Evolutionary conservation across 2,888 invertebrate genomes (phyloP), one percentile per base, ranked within the genome.

Genomic region (Netelia fuscicornis): DNA sequence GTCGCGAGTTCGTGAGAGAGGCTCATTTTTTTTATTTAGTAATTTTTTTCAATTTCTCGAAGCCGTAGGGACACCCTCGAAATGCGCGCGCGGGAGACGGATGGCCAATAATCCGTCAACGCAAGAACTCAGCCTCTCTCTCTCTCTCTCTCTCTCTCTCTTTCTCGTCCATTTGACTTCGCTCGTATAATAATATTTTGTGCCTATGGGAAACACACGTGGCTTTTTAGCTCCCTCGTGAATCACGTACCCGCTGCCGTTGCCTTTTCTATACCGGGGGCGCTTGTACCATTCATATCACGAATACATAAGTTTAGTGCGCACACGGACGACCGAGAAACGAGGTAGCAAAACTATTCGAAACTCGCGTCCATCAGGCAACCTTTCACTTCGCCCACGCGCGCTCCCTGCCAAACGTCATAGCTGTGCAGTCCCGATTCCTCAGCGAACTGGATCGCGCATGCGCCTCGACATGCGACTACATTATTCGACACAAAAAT

Each of bases 51-150:
- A 30, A 68, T 64, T 81, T 81, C 68, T 56, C 68, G 13, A 56
- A 54, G 65, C 54, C 48, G 37, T 23, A 44, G 48, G 25, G 78
- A 70, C 75, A 77, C 81, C 74, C 77, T 74, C 54, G 52, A 56
- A 62, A 72, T 52, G 25, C 13, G 44, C 6, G 23, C 20, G 58
- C 10, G 58, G 9, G 58, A 83, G 84, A 87, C 77, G 83, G 74
- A 87, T 87, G 81, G 84, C 85, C 85, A 83, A 86, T 86, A 81
- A 87, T 87, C 81, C 85, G 86, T 87, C 87, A 87, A 76, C 76
- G 44, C 9, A 52, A 78, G 72, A 60, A 62, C 62, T 81, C 77
- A 48, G 67, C 64, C 48, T 48, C 52, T 74, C 60, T 71, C 67
- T 17, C 23, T 6, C n/a, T 44, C n/a, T 48, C 48, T 11, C 25